A percentile compares a stretch with the other conserved stretches of the same genome.
Evolutionary conservation across 2,797 vertebrate species (phyloP).

Genomic region (Choloepus didactylus): DNA sequence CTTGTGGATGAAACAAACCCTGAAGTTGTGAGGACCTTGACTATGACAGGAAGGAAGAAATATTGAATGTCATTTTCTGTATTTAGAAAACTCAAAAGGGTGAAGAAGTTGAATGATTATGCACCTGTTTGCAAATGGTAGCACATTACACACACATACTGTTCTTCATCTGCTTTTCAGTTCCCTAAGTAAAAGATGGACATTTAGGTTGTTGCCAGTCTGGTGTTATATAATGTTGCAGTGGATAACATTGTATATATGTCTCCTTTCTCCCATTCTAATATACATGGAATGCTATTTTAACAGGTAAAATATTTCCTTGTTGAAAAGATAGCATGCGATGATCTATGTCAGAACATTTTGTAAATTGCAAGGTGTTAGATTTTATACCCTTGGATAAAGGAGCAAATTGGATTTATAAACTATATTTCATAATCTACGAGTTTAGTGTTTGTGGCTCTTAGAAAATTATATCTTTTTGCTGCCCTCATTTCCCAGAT

Average conservation of each 20-base stretch:
- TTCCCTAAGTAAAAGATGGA: not conserved
- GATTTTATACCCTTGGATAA: not conserved
- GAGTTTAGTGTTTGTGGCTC: not conserved
- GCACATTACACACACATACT: too few relatives aligned
- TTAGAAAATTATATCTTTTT: not conserved
- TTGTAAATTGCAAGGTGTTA: not conserved
- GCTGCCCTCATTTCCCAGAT: not conserved
- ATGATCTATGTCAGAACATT: not conserved
- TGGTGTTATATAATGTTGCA: not conserved
- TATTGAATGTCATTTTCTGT: conserved; percentile 94
- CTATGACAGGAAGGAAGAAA: conserved; percentile 94
- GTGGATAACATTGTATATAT: not conserved
- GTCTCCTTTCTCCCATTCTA: not conserved
- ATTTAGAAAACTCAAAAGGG: conserved; percentile 94
- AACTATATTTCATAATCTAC: not conserved
- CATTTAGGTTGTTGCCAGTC: not conserved
- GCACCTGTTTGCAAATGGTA: conserved; percentile 90
- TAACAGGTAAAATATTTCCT: not conserved
- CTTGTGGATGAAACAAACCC: conserved; percentile 94
- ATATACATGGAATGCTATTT: not conserved
- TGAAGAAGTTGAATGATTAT: conserved; percentile 95
- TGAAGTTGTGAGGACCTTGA: conserved; percentile 94
- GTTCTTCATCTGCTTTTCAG: not conserved
- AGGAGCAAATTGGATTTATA: not conserved
- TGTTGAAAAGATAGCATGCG: not conserved